Percentiles rank a stretch among this genome's conserved stretches.
Conservation (phyloP, 2,888 invertebrate species). For the Xestia xanthographa region DNA sequence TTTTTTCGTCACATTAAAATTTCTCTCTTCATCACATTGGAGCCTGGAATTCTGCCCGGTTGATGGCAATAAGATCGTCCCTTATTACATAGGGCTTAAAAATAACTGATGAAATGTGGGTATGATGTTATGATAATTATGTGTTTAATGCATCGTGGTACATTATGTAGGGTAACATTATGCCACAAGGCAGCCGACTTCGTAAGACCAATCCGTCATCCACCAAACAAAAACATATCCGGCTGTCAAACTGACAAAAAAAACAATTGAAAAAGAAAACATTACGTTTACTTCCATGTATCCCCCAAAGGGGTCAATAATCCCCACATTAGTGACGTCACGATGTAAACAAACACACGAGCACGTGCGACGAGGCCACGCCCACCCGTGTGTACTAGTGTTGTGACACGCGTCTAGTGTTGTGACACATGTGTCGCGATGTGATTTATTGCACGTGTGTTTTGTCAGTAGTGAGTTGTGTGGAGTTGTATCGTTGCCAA, state of each 20-base stretch:
- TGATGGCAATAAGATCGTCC: not conserved
- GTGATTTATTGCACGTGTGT: slow-evolving; percentile 41
- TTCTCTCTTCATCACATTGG: not conserved
- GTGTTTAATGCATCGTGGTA: not conserved
- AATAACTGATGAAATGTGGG: not conserved
- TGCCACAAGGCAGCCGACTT: not conserved
- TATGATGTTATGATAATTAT: not conserved
- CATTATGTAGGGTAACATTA: not conserved
- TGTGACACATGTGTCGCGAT: slow-evolving; percentile 31
- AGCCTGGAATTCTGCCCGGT: not conserved
- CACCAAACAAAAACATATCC: not conserved
- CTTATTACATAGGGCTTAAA: not conserved
- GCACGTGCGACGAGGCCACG: slow-evolving; percentile 40
- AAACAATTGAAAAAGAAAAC: slow-evolving; percentile 3
- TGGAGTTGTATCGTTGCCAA: slow-evolving; percentile 28
- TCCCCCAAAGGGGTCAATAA: slow-evolving; percentile 19
- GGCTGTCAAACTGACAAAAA: not conserved
- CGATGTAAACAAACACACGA: slow-evolving; percentile 52
- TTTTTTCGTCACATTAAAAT: not conserved
- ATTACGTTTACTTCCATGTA: not conserved
- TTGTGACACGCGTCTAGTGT: slow-evolving; percentile 45
- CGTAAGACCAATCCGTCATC: not conserved
- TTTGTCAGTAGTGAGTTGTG: slow-evolving; percentile 4
- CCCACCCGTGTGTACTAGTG: slow-evolving; percentile 51
- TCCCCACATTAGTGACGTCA: slow-evolving; percentile 46